These are phyloP conservation scores for Bruchidius siliquastri DNA, from an alignment of 2,888 invertebrate genomes.

Conservation along the genomic window DNA sequence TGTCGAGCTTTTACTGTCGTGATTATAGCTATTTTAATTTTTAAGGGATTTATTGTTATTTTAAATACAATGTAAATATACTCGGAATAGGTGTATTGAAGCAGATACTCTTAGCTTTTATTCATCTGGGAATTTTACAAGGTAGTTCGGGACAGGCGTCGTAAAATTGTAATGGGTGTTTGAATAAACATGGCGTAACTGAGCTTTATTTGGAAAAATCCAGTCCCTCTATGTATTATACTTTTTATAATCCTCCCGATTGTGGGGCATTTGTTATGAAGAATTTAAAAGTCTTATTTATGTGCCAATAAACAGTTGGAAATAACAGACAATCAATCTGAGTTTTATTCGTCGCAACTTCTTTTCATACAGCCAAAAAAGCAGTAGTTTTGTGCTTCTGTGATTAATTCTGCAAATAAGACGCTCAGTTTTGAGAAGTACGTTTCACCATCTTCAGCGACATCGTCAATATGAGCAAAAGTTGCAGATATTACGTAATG, in stretches of 20 bases:
- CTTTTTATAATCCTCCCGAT: not conserved
- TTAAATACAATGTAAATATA: conserved; percentile 12
- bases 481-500: too few species aligned
- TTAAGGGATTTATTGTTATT: conserved; percentile 16
- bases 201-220: not conserved
- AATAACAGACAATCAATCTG: not conserved
- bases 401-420: too few species aligned
- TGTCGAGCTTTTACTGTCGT: conserved; percentile 12
- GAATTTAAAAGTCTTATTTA: not conserved
- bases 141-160: not conserved
- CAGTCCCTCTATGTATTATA: not conserved
- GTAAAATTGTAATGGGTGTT: not conserved
- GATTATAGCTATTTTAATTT: conserved; percentile 15
- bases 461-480: too few species aligned
- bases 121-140: not conserved
- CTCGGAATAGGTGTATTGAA: conserved; percentile 11
- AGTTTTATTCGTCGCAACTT: not conserved
- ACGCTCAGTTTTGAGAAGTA: too few species aligned
- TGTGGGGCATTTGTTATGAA: not conserved
- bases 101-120: conserved; percentile 12
- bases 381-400: too few species aligned
- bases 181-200: not conserved
- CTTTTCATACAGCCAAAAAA: too few species aligned
- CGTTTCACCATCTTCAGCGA: too few species aligned
- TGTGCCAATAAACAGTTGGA: not conserved